Base-by-base conservation (phyloP, 2,888 invertebrate genomes). In the Pyrrhia umbra region DNA sequence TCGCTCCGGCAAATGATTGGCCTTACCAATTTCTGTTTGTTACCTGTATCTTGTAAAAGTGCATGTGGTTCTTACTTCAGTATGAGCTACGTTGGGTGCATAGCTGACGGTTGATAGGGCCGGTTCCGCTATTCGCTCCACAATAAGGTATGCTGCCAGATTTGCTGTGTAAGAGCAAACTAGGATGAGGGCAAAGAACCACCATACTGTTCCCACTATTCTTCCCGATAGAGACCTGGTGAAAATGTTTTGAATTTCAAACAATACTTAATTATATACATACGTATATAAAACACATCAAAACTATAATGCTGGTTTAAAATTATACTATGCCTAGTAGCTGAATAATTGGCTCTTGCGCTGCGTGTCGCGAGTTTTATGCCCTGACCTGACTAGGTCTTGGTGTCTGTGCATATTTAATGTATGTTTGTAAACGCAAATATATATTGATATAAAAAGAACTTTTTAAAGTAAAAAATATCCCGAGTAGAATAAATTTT, bases 161-260 rank as follows among this genome's bases (percentile, higher is more conserved):
- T 99, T 99, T 66, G 99, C 99, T 46, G 99, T 99, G 91, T 99
- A 99, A 20, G 99, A 99, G 57, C 99, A 99, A 74, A 99, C 98
- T 61, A 99, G 96, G 85, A 99, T 99, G 70, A 99, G 95, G 0
- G 99, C 99, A 94, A 99, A 99, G 93, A 99, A 99, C 99, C 99
- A 99, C 99, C 99, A 99, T 1, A 99, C 99, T 40, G 98, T 98
- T 43, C 99, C 99, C 2, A 99, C 99, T 82, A 99, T 99, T 66
- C 99, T 96, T 4, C 98, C 98, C 0, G 98, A 98, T 77, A 98
- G 96, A 3, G 98, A 98, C 86, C 98, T 96, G 30, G 71, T 16
- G 43, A 1, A 57, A 45, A 16, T 18, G 0, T 34, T 15, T 47
- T 15, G 4, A 13, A 15, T 64, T 20, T 21, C 18, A 34, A 6